Base-by-base conservation (phyloP, 2,113 vertebrate species). In the Atractosteus spatula region DNA sequence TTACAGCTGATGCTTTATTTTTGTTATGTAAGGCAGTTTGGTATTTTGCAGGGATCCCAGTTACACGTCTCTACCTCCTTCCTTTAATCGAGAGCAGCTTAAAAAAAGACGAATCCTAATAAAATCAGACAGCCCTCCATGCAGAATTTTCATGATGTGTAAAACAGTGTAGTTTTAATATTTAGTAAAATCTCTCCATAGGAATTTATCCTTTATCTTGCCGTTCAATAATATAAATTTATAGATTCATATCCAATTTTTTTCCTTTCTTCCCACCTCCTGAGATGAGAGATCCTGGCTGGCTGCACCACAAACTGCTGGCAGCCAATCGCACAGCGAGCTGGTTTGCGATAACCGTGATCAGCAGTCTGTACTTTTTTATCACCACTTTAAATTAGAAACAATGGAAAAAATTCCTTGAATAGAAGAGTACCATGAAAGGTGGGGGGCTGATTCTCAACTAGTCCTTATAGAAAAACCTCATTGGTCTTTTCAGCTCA, bases 151-250 rank as follows among this genome's bases (percentile, higher is more conserved):
- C 88, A 84, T 94, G 92, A 93, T 92, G 87, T 93, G 94, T 92
- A 95, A 96, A 93, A 92, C 89, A 96, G 95, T 92, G 93, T 93
- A 91, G 91, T 91, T 93, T 90, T 83, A 92, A 93, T 94, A 92
- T 81, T 92, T 92, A 93, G 91, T 89, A 91, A 92, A 93, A 80
- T 85, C 94, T 92, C 87, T 88, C 89, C 87, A 86, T 90, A 90
- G 83, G 85, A 87, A 89, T 89, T 90, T 89, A 66, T 82, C 77
- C 81, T 87, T 90, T 86, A 90, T 81, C 80, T 84, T 85, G 85
- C 87, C 84, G 89, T 91, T 90, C 77, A 82, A 79, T 83, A 83
- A 91, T 87, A 91, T 88, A 91, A 92, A 92, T 85, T 88, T 89
- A 87, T 85, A 86, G 85, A 90, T 91, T 89, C 79, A 80, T 87